These are phyloP conservation scores for Torymus tubicola DNA, from an alignment of 2,888 invertebrate genomes.

Conservation along the genomic window DNA sequence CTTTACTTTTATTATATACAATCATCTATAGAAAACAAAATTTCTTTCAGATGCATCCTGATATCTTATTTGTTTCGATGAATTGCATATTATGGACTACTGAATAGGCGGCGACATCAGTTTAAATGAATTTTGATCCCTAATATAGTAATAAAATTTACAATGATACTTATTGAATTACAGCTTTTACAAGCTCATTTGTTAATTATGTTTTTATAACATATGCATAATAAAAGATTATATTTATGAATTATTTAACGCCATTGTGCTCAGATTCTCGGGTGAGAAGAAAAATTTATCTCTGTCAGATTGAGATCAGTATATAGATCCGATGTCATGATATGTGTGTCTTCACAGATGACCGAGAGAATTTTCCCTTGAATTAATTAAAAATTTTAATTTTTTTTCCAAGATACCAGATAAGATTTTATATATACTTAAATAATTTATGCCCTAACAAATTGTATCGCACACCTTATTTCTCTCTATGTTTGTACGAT, in stretches of 20 bases:
- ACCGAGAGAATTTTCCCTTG: neutral
- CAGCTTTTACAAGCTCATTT: too few species aligned
- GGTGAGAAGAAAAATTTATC: neutral
- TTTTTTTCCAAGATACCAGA: constrained; percentile 2
- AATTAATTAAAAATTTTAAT: constrained; percentile 19
- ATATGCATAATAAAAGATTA: too few species aligned
- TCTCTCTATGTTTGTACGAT: neutral
- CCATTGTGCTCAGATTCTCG: neutral
- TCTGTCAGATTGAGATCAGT: neutral
- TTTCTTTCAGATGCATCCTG: too few species aligned
- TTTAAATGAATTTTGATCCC: too few species aligned
- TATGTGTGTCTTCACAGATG: neutral
- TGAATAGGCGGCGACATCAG: too few species aligned
- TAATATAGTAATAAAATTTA: too few species aligned
- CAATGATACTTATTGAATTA: too few species aligned
- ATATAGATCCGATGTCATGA: constrained; percentile 12
- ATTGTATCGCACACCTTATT: neutral
- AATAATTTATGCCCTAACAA: neutral
- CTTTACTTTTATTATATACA: too few species aligned
- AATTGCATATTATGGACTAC: too few species aligned
- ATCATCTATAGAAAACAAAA: too few species aligned
- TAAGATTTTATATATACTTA: constrained; percentile 8
- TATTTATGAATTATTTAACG: neutral
- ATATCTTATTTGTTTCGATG: too few species aligned
- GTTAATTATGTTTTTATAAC: too few species aligned